Base-by-base conservation (phyloP, 1,140 invertebrate genomes). In the Thalassaphorura encarpata region DNA sequence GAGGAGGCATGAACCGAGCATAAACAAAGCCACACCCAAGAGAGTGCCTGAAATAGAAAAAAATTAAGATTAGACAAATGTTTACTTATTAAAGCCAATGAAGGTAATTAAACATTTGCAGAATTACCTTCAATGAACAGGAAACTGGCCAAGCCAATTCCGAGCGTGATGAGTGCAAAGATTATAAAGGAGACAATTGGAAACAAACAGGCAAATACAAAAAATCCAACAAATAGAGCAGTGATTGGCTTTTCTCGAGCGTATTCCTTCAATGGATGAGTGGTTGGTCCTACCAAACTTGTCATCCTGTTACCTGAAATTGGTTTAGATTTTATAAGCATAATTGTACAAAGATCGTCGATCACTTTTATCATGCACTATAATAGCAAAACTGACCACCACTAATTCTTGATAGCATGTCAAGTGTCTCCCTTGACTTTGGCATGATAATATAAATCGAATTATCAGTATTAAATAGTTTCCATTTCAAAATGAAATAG, bases 61-160 rank as follows among this genome's bases (percentile, higher is more conserved):
- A 13, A 23, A 24, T 13, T 26, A 27, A 27, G 23, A n/a, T 36
- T 36, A 36, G n/a, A 11, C n/a, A 11, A 8, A 47, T 3, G 18
- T 8, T 47, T 47, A 47, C 21, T 43, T n/a, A n/a, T n/a, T n/a
- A n/a, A n/a, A n/a, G n/a, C n/a, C n/a, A n/a, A n/a, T n/a, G n/a
- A n/a, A n/a, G n/a, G n/a, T n/a, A n/a, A n/a, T n/a, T n/a, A n/a
- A n/a, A n/a, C n/a, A n/a, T n/a, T n/a, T n/a, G n/a, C n/a, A n/a
- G n/a, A 23, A 11, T 47, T 47, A 47, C 45, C 45, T 47, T 47
- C 45, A 47, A 47, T 47, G 24, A 21, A 47, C 21, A 47, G 45
- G 18, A 47, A 47, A 3, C 45, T 26, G 11, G 28, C 18, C 21
- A 47, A 26, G 23, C 45, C 45, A 27, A 47, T 47, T 5, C 6